phyloP scores from a whole-genome alignment of 1,140 invertebrate genomes.

The Drosophila setifemur region DNA sequence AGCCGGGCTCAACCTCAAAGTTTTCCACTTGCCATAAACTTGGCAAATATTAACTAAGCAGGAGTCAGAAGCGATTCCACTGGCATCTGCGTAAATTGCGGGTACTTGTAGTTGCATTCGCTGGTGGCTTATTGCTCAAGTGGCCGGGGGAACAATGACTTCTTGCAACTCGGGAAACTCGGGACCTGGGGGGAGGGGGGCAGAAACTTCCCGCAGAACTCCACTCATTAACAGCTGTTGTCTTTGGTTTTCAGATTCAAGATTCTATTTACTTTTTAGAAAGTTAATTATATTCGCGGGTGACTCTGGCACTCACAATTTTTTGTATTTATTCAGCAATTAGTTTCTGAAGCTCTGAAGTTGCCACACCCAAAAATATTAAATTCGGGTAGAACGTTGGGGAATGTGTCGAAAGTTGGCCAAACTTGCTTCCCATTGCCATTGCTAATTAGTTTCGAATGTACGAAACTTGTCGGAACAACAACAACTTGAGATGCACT shows the following conservation, averaged over 20 bases:
- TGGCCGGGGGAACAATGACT: constrained; percentile 17
- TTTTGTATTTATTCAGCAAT: constrained; percentile 58
- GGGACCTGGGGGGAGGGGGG: constrained; percentile 2
- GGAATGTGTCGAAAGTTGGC: constrained; percentile 7
- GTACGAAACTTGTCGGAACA: constrained; percentile 44
- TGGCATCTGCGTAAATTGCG: constrained; percentile 36
- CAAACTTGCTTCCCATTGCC: constrained; percentile 25
- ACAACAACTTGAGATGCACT: constrained; percentile 14
- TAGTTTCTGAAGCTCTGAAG: constrained; percentile 31
- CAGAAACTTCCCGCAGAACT: constrained; percentile 57
- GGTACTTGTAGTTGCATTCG: constrained; percentile 16
- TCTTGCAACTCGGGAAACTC: constrained; percentile 6
- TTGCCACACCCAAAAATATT: constrained; percentile 24
- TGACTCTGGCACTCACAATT: constrained; percentile 21
- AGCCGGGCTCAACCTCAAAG: constrained; percentile 20
- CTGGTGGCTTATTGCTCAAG: neutral
- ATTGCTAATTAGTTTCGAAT: constrained; percentile 47
- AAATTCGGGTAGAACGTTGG: constrained; percentile 17
- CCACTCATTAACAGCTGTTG: constrained; percentile 75
- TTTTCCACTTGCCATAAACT: constrained; percentile 57
- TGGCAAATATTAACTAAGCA: constrained; percentile 68
- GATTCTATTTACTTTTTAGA: constrained; percentile 71
- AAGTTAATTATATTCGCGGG: constrained; percentile 72
- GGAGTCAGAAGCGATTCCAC: constrained; percentile 42
- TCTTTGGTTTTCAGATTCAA: constrained; percentile 63